Base-by-base conservation (phyloP, 2,113 vertebrate species). In the Microtus pennsylvanicus region DNA sequence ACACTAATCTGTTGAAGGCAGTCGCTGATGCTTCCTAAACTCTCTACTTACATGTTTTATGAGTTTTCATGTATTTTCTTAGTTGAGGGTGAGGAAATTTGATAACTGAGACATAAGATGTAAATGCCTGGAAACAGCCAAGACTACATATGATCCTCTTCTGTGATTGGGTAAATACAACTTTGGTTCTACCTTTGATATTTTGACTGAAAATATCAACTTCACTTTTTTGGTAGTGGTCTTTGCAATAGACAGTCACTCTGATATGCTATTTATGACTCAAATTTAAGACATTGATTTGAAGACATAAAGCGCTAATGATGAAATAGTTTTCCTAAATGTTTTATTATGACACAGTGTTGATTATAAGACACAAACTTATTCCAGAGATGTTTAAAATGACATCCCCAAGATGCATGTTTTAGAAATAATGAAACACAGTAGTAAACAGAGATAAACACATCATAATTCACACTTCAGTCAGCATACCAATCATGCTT, bases 21-120 rank as follows among this genome's bases (percentile, higher is more conserved):
- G 74, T 85, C 86, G 74, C 16, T 33, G 61, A 69, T 52, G 65
- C 38, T 94, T 97, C 35, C 90, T 89, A 81, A 86, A 52, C 55
- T 85, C 93, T 93, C 69, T 91, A 96, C 87, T 38, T n/a, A 87
- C 47, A 47, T 77, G 42, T 82, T 91, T 82, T 42, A 50, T 96
- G 80, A 93, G 42, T 87, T 75, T 90, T 94, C 6, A 10, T 0
- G 0, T 70, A 33, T 87, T 92, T 96, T 97, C 97, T 94, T 97
- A 94, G 70, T 24, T 50, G 89, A 97, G 97, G 98, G 98, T 98
- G 98, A 98, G 97, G 94, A 98, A 97, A 96, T 96, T 42, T 97
- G 96, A 98, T 98, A 98, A 98, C 96, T 91, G 93, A 97, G 85
- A 97, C 96, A 97, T 85, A 97, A 96, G 96, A 87, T 47, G 91